phyloP scores from a whole-genome alignment of 1,140 invertebrate genomes.

The Kradibia gibbosae region DNA sequence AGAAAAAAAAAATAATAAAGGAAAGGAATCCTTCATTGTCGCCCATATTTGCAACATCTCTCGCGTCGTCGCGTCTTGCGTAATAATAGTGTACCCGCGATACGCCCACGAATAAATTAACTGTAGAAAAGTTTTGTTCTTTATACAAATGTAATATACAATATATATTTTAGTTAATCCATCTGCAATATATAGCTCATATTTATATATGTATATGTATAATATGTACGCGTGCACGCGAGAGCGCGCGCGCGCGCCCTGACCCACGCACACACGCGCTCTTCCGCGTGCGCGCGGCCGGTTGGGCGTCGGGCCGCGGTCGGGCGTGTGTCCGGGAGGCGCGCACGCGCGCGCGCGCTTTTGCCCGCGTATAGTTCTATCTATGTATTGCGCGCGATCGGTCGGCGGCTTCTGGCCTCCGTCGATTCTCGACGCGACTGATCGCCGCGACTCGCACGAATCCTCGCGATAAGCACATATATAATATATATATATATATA shows the following conservation, averaged over 20 bases:
- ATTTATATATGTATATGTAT: constrained; percentile 67
- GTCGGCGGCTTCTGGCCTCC: not conserved
- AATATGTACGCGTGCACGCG: too few species aligned
- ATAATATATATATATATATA: constrained; percentile 8
- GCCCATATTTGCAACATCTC: constrained; percentile 20
- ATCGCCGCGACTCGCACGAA: not conserved
- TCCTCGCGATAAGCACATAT: not conserved
- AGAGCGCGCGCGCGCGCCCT: too few species aligned
- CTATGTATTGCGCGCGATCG: constrained; percentile 60
- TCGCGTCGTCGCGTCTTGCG: constrained; percentile 21
- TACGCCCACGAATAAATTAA: constrained; percentile 71
- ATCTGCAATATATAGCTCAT: constrained; percentile 53
- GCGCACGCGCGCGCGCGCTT: too few species aligned
- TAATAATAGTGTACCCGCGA: constrained; percentile 62
- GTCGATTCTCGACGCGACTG: not conserved
- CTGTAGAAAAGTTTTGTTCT: constrained; percentile 70
- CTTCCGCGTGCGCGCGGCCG: too few species aligned
- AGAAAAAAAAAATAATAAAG: not conserved
- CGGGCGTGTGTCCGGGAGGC: too few species aligned
- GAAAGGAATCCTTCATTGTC: constrained; percentile 10
- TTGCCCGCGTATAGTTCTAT: constrained; percentile 66
- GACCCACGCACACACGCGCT: too few species aligned
- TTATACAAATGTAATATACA: constrained; percentile 74
- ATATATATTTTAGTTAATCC: constrained; percentile 65
- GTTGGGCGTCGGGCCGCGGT: too few species aligned